Percentiles rank a stretch among this genome's conserved stretches.
Conservation (phyloP, 2,888 invertebrate species). For the Microdon myrmicae region DNA sequence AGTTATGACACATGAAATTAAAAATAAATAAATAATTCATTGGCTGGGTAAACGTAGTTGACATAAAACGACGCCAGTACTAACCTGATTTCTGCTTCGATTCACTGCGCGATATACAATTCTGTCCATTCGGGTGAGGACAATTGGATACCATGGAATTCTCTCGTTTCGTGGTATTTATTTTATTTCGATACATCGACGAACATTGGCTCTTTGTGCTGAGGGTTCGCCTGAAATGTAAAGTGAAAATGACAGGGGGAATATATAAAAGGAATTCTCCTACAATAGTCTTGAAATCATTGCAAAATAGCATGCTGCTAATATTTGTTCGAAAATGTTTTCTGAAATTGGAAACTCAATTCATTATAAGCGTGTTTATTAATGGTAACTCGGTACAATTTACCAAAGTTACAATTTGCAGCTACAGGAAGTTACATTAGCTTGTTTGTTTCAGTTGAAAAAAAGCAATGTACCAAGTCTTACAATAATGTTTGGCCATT, state of each 20-base stretch:
- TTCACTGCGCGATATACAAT: slow-evolving; percentile 54
- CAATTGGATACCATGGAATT: slow-evolving; percentile 55
- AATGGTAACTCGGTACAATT: no score
- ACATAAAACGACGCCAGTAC: slow-evolving; percentile 17
- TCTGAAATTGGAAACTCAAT: not conserved
- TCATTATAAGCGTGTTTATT: no score
- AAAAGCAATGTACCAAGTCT: no score
- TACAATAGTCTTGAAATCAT: not conserved
- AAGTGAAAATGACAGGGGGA: no score
- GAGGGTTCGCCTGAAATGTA: slow-evolving; percentile 28
- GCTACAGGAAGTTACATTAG: no score
- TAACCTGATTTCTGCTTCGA: slow-evolving; percentile 61
- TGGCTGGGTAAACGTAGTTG: not conserved
- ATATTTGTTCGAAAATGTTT: not conserved
- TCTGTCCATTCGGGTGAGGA: slow-evolving; percentile 61
- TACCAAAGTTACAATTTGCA: no score
- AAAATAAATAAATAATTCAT: slow-evolving; percentile 5
- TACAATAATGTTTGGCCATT: no score
- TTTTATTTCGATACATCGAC: slow-evolving; percentile 57
- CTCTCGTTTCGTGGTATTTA: slow-evolving; percentile 60
- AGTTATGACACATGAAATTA: slow-evolving; percentile 3
- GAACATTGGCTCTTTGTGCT: slow-evolving; percentile 38
- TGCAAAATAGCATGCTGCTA: not conserved
- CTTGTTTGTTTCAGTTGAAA: no score
- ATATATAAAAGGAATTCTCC: not conserved